Conservation (phyloP, 2,888 invertebrate genomes). For the Ornithoptera priamus region DNA sequence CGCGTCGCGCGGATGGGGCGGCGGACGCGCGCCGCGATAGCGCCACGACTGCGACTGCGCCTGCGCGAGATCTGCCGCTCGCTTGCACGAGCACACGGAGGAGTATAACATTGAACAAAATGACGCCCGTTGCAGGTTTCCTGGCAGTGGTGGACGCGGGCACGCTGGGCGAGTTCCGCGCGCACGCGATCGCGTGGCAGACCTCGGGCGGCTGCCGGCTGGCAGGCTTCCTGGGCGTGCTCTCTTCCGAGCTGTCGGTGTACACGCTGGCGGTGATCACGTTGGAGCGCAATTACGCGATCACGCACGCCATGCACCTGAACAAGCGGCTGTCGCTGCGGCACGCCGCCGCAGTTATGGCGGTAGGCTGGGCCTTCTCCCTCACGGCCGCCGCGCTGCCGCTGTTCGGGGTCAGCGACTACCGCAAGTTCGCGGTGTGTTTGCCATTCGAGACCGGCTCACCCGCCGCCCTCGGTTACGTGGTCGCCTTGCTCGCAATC, state of each 20-base stretch:
- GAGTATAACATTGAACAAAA: no score
- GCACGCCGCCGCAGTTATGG: conserved; percentile 95
- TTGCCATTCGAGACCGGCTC: conserved; percentile 95
- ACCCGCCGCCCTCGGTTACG: conserved; percentile 90
- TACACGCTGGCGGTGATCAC: conserved; percentile 98
- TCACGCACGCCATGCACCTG: conserved; percentile 98
- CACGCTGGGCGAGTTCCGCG: conserved; percentile 96
- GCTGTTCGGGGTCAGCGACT: conserved; percentile 94
- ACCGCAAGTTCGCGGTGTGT: conserved; percentile 97
- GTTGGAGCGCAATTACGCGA: conserved; percentile 96
- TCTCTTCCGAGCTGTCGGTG: conserved; percentile 96
- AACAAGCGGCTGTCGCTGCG: conserved; percentile 95
- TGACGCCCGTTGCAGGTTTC: conserved; percentile 80
- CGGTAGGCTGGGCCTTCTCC: conserved; percentile 95
- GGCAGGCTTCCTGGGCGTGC: conserved; percentile 96
- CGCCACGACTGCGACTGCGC: no score
- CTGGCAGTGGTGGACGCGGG: conserved; percentile 97
- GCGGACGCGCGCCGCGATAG: no score
- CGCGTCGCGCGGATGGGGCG: no score
- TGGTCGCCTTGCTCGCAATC: conserved; percentile 92
- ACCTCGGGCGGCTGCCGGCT: conserved; percentile 95
- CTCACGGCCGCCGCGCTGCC: conserved; percentile 93
- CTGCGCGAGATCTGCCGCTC: no score
- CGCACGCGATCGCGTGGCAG: conserved; percentile 98
- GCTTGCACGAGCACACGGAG: no score